Evolutionary conservation across 2,888 invertebrate species (phyloP).

Genomic region (Nomada flava): DNA sequence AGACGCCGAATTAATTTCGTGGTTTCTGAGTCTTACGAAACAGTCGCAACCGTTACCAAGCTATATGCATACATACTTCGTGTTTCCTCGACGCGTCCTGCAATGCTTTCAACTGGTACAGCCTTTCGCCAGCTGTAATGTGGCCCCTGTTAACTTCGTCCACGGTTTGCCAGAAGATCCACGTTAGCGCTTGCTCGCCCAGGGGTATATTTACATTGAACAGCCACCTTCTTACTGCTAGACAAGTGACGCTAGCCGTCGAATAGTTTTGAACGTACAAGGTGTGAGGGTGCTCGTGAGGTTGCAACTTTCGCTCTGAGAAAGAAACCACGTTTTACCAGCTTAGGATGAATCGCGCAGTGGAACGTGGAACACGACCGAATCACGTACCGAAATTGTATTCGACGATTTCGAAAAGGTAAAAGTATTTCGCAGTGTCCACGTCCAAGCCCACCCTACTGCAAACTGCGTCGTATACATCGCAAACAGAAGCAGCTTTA

Average conservation of each 20-base stretch:
- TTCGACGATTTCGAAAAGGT: constrained; percentile 98
- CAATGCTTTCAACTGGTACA: constrained; percentile 98
- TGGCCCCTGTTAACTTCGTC: constrained; percentile 98
- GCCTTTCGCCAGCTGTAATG: constrained; percentile 94
- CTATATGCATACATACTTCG: constrained; percentile 85
- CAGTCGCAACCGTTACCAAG: not conserved
- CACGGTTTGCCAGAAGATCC: constrained; percentile 96
- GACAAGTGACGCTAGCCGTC: constrained; percentile 97
- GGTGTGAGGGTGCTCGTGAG: constrained; percentile 98
- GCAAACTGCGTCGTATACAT: constrained; percentile 94
- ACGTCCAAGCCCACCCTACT: constrained; percentile 93
- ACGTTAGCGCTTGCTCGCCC: constrained; percentile 91
- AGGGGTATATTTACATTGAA: constrained; percentile 90
- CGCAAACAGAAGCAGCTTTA: constrained; percentile 95
- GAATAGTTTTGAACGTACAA: constrained; percentile 99
- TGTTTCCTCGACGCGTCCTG: constrained; percentile 95
- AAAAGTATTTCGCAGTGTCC: constrained; percentile 95
- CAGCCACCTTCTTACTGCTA: constrained; percentile 95
- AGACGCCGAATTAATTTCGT: not conserved
- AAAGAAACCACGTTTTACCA: not conserved
- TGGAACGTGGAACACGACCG: not conserved
- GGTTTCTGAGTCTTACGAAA: not conserved
- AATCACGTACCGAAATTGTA: constrained; percentile 94
- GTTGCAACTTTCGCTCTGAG: constrained; percentile 95
- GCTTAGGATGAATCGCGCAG: no score